These are phyloP conservation scores for Eptesicus fuscus DNA, from an alignment of 2,113 vertebrate genomes.

Conservation along the genomic window DNA sequence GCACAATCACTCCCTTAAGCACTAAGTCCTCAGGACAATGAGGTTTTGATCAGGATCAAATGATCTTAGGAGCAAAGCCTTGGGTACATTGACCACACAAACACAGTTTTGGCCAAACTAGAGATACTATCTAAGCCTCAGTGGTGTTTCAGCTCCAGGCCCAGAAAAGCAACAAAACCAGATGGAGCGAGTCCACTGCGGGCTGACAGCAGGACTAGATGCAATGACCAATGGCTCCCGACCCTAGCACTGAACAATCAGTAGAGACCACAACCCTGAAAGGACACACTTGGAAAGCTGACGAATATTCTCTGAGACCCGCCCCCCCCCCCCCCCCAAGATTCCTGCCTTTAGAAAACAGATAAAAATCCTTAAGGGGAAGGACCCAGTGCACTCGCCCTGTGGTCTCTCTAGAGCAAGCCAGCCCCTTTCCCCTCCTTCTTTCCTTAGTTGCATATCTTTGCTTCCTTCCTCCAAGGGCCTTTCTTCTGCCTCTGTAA, in stretches of 20 bases:
- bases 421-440: neutral
- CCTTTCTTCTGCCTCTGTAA: neutral
- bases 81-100: neutral
- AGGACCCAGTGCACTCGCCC: neutral
- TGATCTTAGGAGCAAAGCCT: neutral
- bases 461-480: neutral
- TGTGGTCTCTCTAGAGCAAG: too few species aligned
- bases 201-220: neutral
- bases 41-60: neutral
- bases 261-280: neutral
- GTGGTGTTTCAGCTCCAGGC: neutral
- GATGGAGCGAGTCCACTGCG: neutral
- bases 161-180: neutral
- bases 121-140: neutral
- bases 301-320: neutral
- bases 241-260: neutral
- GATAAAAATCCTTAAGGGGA: neutral
- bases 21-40: neutral
- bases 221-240: neutral
- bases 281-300: neutral
- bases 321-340: too few species aligned
- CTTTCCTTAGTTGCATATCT: neutral
- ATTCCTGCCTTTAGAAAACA: neutral
- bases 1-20: neutral
- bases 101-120: neutral